Evolutionary conservation across 2,113 vertebrate species (phyloP), one percentile per base, ranked within the genome.

Genomic region (Hucho hucho): DNA sequence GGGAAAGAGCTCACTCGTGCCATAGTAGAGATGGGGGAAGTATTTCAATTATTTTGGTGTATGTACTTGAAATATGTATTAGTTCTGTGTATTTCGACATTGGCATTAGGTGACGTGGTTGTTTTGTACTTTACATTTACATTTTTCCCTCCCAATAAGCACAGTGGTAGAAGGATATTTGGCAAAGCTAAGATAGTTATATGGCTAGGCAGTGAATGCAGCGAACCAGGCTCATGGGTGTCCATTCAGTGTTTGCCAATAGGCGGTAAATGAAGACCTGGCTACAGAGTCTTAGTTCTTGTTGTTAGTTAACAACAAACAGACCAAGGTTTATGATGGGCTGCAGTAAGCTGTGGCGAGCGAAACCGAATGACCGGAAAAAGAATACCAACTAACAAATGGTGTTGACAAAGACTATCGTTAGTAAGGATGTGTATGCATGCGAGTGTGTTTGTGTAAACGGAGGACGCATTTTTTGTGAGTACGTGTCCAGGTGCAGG

Each of bases 231-330:
- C 84, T 86, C 85, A 67, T 53, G 79, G 87, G 89, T 74, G 75
- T 80, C 73, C 69, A 83, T 73, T 81, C 73, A 13, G 69, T 76
- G 81, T 79, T 43, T 72, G 84, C 83, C 82, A 77, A 82, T 78
- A 79, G 77, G 81, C 84, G 87, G 83, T 90, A 88, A 84, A 86
- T 79, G 87, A 89, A 90, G 89, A 89, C 86, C 88, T 91, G 87
- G 83, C 69, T 77, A 70, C 73, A 4, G 75, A 79, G 77, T 75
- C 79, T 81, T 74, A 73, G 73, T 11, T 49, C 24, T 16, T 49
- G 79, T 18, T 47, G 63, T 47, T 22, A 47, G 18, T 56, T 66
- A 63, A 32, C 75, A 72, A 61, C 32, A 56, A 14, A 5, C 9
- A 9, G 20, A 32, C 12, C 22, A 28, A 32, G 32, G 7, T 49